Evolutionary conservation across 2,888 invertebrate species (phyloP).

Genomic region (Boloria euphrosyne): DNA sequence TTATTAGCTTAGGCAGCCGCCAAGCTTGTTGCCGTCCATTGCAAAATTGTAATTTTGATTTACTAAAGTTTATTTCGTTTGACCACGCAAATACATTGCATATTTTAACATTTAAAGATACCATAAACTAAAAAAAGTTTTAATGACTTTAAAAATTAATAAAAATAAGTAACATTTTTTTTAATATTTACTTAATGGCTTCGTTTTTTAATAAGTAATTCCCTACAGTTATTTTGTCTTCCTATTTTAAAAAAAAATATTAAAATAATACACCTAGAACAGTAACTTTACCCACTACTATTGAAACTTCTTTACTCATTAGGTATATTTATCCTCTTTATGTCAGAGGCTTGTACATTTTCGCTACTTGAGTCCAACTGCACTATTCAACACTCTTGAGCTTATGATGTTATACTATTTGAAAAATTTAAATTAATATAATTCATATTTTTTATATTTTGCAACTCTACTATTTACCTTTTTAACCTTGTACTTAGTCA

Average conservation of each 20-base stretch:
- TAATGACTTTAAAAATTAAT: background rate
- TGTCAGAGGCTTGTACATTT: background rate
- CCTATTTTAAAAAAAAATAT: too few species aligned
- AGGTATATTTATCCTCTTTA: too few species aligned
- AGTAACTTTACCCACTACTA: too few species aligned
- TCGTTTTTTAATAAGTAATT: background rate
- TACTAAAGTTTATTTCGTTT: constrained; percentile 28
- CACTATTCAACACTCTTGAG: constrained; percentile 40
- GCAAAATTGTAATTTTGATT: constrained; percentile 44
- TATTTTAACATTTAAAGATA: background rate
- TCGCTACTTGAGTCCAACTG: constrained; percentile 21
- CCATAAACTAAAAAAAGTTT: background rate
- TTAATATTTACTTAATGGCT: background rate
- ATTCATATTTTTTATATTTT: constrained; percentile 30
- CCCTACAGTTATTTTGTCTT: too few species aligned
- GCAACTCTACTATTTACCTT: constrained; percentile 25
- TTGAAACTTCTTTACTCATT: too few species aligned
- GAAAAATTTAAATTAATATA: constrained; percentile 30
- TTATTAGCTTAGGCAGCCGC: constrained; percentile 45
- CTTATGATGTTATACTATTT: constrained; percentile 36
- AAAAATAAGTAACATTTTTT: background rate
- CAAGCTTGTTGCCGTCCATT: constrained; percentile 75
- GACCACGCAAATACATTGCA: constrained; percentile 7
- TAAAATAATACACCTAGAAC: too few species aligned
- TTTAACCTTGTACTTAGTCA: constrained; percentile 3